Evolutionary conservation across 2,797 vertebrate species (phyloP).

Genomic region (Epinephelus coioides): DNA sequence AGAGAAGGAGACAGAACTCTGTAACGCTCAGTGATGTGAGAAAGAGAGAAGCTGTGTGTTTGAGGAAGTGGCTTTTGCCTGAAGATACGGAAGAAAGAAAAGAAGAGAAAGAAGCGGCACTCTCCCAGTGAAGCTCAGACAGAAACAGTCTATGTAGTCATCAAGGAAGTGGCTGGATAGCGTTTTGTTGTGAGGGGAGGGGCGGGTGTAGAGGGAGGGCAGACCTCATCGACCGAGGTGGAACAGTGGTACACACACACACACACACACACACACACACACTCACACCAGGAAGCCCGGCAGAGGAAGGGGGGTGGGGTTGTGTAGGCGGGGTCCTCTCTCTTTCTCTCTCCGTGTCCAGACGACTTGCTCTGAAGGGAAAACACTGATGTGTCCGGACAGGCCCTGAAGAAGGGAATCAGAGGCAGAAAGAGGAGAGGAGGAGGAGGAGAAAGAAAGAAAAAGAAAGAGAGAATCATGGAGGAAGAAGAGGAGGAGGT

Average conservation of each 20-base stretch:
- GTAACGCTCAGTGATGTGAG: not conserved
- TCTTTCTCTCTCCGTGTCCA: constrained; percentile 72
- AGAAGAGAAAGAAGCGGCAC: constrained; percentile 39
- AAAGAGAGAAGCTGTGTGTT: constrained; percentile 45
- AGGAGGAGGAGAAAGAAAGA: constrained; percentile 28
- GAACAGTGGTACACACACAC: constrained; percentile 64
- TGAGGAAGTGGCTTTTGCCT: constrained; percentile 63
- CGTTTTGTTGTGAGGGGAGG: constrained; percentile 73
- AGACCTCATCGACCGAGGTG: constrained; percentile 79
- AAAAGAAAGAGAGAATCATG: constrained; percentile 81
- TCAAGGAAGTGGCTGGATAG: constrained; percentile 76
- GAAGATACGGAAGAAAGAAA: constrained; percentile 49
- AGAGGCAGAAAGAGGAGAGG: constrained; percentile 53
- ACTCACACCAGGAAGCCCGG: constrained; percentile 81
- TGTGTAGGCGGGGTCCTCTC: constrained; percentile 77
- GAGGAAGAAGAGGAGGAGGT: constrained; percentile 97
- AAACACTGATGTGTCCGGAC: constrained; percentile 80
- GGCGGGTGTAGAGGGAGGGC: constrained; percentile 69
- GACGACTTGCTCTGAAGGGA: constrained; percentile 76
- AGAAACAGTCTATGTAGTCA: constrained; percentile 40
- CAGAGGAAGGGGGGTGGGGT: constrained; percentile 81
- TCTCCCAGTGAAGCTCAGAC: constrained; percentile 25
- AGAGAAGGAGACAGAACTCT: constrained; percentile 39
- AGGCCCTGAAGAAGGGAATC: constrained; percentile 69
- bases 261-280: constrained; percentile 25